Conservation (phyloP, 2,888 invertebrate species). For the Metacarcinus magister region DNA sequence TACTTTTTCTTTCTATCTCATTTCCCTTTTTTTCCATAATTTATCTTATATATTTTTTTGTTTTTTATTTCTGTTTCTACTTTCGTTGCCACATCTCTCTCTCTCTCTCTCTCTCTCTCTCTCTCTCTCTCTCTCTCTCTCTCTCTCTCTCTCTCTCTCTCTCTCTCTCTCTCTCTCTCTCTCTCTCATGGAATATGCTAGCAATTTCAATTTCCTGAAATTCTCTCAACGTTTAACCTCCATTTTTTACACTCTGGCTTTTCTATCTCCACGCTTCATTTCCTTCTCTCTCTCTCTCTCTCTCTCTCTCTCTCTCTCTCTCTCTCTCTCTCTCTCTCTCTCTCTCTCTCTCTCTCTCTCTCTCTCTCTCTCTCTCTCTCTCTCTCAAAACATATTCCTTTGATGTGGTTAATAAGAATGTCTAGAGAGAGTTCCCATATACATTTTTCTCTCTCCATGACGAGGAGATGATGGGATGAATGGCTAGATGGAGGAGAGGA, state of each 20-base stretch:
- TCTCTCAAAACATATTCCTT: too few relatives aligned
- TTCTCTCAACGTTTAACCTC: neutral
- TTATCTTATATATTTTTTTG: too few relatives aligned
- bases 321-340: slow-evolving; percentile 8
- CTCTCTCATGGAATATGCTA: neutral
- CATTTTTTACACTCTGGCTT: neutral
- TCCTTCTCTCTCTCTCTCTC: neutral
- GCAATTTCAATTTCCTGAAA: neutral
- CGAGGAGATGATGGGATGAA: neutral
- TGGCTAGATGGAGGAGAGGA: neutral
- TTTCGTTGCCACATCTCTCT: too few relatives aligned
- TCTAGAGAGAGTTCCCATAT: neutral
- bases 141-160: slow-evolving; percentile 26
- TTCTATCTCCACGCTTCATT: neutral
- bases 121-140: neutral
- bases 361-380: too few relatives aligned
- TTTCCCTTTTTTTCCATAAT: too few relatives aligned
- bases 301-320: neutral
- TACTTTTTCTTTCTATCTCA: too few relatives aligned
- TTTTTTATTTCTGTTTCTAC: too few relatives aligned
- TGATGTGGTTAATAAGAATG: neutral
- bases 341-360: neutral
- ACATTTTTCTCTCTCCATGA: too few relatives aligned
- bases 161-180: slow-evolving; percentile 26
- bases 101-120: too few relatives aligned